Evolutionary conservation across 2,113 vertebrate species (phyloP).

Genomic region (Jacana jacana): DNA sequence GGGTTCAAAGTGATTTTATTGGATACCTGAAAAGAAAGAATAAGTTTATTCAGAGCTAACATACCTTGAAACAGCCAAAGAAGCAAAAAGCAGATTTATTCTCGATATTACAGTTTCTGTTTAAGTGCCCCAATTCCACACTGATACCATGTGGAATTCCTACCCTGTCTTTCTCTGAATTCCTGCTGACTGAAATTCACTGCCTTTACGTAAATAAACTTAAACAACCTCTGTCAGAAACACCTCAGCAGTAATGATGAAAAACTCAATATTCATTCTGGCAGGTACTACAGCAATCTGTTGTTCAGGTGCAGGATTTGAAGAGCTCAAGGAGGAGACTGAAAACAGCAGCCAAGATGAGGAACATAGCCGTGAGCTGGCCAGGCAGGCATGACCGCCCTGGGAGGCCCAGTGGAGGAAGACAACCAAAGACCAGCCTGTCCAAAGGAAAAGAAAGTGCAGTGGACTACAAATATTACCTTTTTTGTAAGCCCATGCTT

Average conservation of each 20-base stretch:
- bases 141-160: not conserved
- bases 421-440: not conserved
- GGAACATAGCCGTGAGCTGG: not conserved
- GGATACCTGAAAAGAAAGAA: not conserved
- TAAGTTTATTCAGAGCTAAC: not conserved
- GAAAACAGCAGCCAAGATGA: not conserved
- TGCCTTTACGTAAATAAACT: not conserved
- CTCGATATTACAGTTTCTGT: not conserved
- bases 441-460: not conserved
- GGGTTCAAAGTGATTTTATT: not conserved
- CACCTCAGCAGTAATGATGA: not conserved
- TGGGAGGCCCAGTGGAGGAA: not conserved
- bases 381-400: not conserved
- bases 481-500: accelerated
- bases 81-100: not conserved
- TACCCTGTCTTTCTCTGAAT: not conserved
- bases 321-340: not conserved
- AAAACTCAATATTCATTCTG: not conserved
- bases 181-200: not conserved
- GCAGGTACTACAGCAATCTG: not conserved
- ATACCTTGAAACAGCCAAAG: not conserved
- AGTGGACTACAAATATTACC: not conserved
- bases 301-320: not conserved
- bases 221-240: not conserved
- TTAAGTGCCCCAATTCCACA: not conserved